Base-by-base conservation (phyloP, 2,113 vertebrate genomes). In the Tupaia chinensis region DNA sequence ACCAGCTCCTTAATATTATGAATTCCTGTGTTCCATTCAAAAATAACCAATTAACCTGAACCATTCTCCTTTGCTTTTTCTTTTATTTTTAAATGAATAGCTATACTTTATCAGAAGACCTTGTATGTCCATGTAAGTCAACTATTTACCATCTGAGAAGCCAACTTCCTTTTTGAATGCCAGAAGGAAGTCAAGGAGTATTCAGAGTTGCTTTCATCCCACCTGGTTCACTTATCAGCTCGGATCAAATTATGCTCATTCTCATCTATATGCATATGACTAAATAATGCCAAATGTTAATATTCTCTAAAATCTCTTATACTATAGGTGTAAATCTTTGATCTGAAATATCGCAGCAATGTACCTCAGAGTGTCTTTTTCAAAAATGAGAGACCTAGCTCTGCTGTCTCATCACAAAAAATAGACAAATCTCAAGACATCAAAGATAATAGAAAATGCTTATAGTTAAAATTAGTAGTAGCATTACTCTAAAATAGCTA, bases 1-100 rank as follows among this genome's bases (percentile, higher is more conserved):
- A 78, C 78, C 94, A 95, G 86, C 44, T 91, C 27, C 78, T 80
- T 84, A 58, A n/a, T 70, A 80, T 17, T 80, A 61, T 78, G 72
- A 96, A 90, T 74, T 66, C 54, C 84, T 70, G 70, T 89, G 5
- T 84, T 97, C 96, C 86, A 13, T 93, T 82, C 77, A 65, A 70
- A 94, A 94, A 80, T 78, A 79, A 27, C 76, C 66, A 82, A 16
- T 34, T 80, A 94, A 82, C 61, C 32, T 93, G n/a, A 44, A 87
- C 27, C 27, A 60, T 63, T 79, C 25, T 32, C 65, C 34, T 84
- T 88, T 93, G 58, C 7, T 14, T 87, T 95, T 94, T 14, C 29
- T 61, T 93, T 86, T 6, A 9, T 34, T 80, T 95, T 70, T 60
- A 76, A 89, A 76, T 78, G 25, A 66, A 23, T 5, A 65, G 27